Evolutionary conservation across 2,113 vertebrate species (phyloP).

Genomic region (Actenoides hombroni): DNA sequence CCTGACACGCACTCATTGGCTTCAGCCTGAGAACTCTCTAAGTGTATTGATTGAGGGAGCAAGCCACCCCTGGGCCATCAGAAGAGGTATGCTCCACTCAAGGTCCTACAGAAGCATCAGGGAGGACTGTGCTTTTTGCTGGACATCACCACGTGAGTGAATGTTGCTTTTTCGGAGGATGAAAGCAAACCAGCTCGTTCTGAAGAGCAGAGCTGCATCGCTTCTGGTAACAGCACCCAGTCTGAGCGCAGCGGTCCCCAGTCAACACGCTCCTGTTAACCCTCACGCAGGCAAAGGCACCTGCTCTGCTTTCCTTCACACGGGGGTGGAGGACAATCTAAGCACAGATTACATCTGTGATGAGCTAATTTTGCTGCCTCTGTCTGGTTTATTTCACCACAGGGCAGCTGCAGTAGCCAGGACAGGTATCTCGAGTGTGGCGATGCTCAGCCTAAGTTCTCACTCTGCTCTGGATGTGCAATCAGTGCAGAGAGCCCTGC

Average conservation of each 20-base stretch:
- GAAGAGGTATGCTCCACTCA: fast-evolving
- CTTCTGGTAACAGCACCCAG: not conserved
- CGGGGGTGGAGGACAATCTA: not conserved
- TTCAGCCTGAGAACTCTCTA: not conserved
- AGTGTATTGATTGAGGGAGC: not conserved
- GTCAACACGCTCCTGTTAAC: not conserved
- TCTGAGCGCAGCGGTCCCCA: not conserved
- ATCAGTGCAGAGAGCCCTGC: not conserved
- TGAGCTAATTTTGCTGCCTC: conserved; percentile 11
- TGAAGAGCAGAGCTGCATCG: not conserved
- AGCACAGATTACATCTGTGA: not conserved
- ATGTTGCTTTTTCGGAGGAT: not conserved
- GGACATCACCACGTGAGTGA: not conserved
- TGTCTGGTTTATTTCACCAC: not conserved
- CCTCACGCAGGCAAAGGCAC: not conserved
- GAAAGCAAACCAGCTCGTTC: not conserved
- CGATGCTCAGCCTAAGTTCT: not conserved
- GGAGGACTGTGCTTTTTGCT: not conserved
- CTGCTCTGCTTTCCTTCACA: not conserved
- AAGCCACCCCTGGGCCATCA: not conserved
- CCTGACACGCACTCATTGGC: not conserved
- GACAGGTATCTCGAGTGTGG: conserved; percentile 3
- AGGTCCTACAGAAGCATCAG: not conserved
- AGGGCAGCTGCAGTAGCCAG: not conserved
- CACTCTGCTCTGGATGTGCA: not conserved